These are phyloP conservation scores for Acromyrmex heyeri DNA, from an alignment of 1,140 invertebrate species.

Conservation along the genomic window DNA sequence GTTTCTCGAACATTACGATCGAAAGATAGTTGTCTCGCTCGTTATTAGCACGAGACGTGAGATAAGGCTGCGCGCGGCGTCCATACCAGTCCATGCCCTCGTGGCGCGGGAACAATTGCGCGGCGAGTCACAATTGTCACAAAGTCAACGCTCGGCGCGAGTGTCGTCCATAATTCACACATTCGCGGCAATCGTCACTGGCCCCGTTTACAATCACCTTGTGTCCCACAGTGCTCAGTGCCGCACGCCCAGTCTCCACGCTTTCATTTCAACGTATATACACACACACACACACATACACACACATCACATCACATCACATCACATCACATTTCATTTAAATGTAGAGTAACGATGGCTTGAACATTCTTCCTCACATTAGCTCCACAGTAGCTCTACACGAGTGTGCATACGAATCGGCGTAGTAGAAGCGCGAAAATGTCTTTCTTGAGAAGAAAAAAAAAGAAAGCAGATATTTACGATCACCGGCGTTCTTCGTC, in stretches of 20 bases:
- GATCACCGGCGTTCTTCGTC: not conserved
- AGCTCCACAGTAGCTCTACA: too few relatives aligned
- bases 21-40: not conserved
- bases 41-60: not conserved
- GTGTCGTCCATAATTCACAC: not conserved
- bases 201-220: slow-evolving; percentile 78
- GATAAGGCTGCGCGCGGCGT: not conserved
- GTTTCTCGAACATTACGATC: not conserved
- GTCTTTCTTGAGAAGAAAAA: not conserved
- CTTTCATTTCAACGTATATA: not conserved
- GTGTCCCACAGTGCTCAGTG: slow-evolving; percentile 33
- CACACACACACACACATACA: too few relatives aligned
- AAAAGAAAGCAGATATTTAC: too few relatives aligned
- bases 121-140: not conserved
- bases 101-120: slow-evolving; percentile 35
- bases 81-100: too few relatives aligned
- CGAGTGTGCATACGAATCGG: not conserved
- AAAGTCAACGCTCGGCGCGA: not conserved
- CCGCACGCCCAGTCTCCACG: slow-evolving; percentile 30
- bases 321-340: slow-evolving; percentile 59
- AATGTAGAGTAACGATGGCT: slow-evolving; percentile 23
- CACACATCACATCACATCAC: too few relatives aligned
- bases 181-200: slow-evolving; percentile 65
- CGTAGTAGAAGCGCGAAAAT: not conserved
- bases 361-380: too few relatives aligned